Evolutionary conservation across 2,797 vertebrate genomes (phyloP), one percentile per base, ranked within the genome.

Genomic region (Paguma larvata): DNA sequence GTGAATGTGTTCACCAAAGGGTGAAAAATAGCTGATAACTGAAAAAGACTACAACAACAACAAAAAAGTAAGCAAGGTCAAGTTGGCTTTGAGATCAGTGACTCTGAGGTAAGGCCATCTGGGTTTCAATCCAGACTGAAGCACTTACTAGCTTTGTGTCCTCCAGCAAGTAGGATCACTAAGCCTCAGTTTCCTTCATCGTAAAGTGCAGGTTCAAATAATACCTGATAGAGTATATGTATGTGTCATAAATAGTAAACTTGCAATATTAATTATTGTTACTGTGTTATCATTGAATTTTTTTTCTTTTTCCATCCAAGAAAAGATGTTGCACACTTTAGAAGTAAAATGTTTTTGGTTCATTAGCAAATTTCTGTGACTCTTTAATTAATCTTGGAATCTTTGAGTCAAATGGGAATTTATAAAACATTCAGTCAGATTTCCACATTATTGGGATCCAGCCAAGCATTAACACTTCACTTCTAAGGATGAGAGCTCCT

Each of bases 351-450:
- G 48, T 48, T 85, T 94, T 90, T 56, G 5, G 19, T 90, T 95
- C 12, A 78, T 78, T 87, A 85, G 13, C 25, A 92, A 85, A 94
- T 73, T 41, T 88, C 32, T 91, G 23, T 84, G 59, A 34, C 72
- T 68, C 21, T 62, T 89, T 32, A 75, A 70, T 48, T 32, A 80
- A 90, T 94, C 67, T 77, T 96, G 53, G 25, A 85, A 41, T 85
- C 51, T 90, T 75, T 84, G 41, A 94, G n/a, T 95, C 63, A 70
- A 46, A 79, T 48, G 48, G 8, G 14, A 65, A 77, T 84, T 89
- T 90, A 88, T 53, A 95, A 82, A 65, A 77, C 6, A 90, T 46
- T 25, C 11, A 59, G 23, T 86, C 41, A 53, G 51, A 56, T 68
- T 92, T 48, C n/a, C 51, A 34, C 16, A 21, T 68, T 63, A 44